Base-by-base conservation (phyloP, 1,140 invertebrate species). In the Glossosoma conforme region DNA sequence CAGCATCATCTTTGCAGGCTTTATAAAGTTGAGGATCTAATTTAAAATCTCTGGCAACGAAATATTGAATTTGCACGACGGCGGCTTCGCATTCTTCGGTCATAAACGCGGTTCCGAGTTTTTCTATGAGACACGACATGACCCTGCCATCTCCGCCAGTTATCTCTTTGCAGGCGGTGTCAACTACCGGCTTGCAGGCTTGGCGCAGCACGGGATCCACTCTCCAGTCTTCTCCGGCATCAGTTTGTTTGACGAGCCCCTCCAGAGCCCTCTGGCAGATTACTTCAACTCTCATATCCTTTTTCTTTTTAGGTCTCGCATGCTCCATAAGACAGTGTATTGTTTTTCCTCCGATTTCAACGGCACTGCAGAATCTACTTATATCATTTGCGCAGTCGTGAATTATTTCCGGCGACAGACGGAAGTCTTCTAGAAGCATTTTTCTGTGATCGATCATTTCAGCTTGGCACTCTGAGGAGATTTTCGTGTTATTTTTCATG, bases 241-340 rank as follows among this genome's bases (percentile, higher is more conserved):
- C 89, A 10, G 86, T 80, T 59, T 86, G 82, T 68, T 89, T 87
- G 1, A 94, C 75, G 22, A 94, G 66, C 13, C 74, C 67, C 70
- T 93, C 88, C 24, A 95, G 65, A 75, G 77, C 84, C 45, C 82
- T 77, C 65, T 83, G 79, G 62, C 90, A 93, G 20, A 75, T 67
- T 10, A 77, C 61, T 13, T 82, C 78, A 3, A 91, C 79, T 59
- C 81, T 75, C 24, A 77, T 76, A 37, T 76, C 69, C 52, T 76
- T 76, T 30, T 75, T 70, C 44, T 74, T 78, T 49, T 79, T 81
- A 19, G 77, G 72, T 57, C 83, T 79, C 2, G 91, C 87, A 71
- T 93, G 85, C 42, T 90, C 86, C 92, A 99, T 94, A 33, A 99
- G 72, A 68, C 96, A 99, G 69, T 98, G 95, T 55, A 99, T 86